Evolutionary conservation across 2,888 invertebrate genomes (phyloP), one percentile per base, ranked within the genome.

Genomic region (Amiota minor): DNA sequence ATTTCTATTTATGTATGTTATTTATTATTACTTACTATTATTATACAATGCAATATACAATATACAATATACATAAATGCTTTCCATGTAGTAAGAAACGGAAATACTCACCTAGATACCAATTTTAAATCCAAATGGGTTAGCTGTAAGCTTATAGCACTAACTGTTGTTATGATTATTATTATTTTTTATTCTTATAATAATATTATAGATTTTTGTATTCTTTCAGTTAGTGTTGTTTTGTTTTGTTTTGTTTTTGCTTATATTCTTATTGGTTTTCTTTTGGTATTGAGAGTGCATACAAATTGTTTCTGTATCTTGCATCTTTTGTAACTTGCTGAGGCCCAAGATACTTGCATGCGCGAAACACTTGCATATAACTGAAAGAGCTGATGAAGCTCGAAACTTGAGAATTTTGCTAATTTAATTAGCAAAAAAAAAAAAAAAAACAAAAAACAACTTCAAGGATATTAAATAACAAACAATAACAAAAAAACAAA

Each of bases 61-160:
- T 2, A 23, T 35, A 35, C 35, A 35, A 35, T 35, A 2, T 35
- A 6, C 35, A 35, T 35, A 35, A 4, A 35, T 35, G 35, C 6
- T 2, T 50, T 11, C 50, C 3, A 53, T 10, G 1, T 12, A 62
- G n/a, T 62, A 62, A 62, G 62, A 62, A 62, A 18, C 62, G 62
- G 62, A 62, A 62, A 35, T 62, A 62, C 62, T 62, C 62, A 62
- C 62, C 62, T 62, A 23, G 62, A 35, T 62, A 62, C 3, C 62
- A 23, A 18, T 23, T 23, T 35, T 62, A 62, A 62, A 62, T 62
- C 62, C 62, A 62, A 23, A 62, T 35, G 35, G 14, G 62, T 62
- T 16, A 62, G 23, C 35, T 62, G 23, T 59, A 59, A 20, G 23
- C 18, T 20, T 35, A 35, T 35, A 35, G 35, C 35, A 35, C 35